phyloP scores from a whole-genome alignment of 2,113 vertebrate genomes.

The Ptychochromis oligacanthus region DNA sequence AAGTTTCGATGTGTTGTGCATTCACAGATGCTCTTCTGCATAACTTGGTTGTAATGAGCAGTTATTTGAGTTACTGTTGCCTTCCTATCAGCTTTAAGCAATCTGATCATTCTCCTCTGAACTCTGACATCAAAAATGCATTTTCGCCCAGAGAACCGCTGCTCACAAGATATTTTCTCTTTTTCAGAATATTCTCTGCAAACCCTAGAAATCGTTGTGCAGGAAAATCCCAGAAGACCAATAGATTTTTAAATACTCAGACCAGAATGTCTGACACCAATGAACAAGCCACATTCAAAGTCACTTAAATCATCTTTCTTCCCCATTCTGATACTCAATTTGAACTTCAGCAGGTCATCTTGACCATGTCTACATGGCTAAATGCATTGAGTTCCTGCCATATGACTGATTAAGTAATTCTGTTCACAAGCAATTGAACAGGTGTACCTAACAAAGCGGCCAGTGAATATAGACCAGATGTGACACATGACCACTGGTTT shows the following conservation, averaged over 20 bases:
- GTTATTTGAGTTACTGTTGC: no score
- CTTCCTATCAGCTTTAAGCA: no score
- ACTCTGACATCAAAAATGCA: no score
- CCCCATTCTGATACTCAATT: not conserved
- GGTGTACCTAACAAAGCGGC: not conserved
- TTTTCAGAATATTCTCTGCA: not conserved
- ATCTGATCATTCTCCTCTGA: not conserved
- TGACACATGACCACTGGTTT: no score
- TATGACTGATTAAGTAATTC: not conserved
- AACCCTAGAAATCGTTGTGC: not conserved
- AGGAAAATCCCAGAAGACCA: not conserved
- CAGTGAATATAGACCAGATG: not conserved
- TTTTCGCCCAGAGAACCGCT: not conserved
- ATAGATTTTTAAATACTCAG: not conserved
- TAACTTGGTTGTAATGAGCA: not conserved
- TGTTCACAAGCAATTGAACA: not conserved
- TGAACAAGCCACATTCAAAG: not conserved
- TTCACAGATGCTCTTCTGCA: not conserved
- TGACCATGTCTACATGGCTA: not conserved
- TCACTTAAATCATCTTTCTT: not conserved
- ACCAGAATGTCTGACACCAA: not conserved
- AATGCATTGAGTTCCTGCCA: not conserved
- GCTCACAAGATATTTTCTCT: not conserved
- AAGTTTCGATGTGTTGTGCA: not conserved
- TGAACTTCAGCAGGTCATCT: no score